phyloP scores from a whole-genome alignment of 2,113 vertebrate species.

The Podiceps cristatus region DNA sequence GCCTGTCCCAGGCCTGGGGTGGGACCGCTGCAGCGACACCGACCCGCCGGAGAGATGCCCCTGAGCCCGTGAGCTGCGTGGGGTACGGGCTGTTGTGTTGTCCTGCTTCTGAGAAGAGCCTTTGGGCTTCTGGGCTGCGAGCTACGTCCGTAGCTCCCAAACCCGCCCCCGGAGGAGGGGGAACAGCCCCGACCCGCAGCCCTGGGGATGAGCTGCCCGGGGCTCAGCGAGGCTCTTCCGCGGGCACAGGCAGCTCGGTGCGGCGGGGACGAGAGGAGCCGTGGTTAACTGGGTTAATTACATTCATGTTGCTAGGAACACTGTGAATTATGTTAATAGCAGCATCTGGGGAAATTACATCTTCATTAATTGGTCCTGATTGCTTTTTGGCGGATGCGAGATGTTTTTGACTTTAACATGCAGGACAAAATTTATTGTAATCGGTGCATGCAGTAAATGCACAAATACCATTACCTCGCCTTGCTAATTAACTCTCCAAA shows the following conservation, averaged over 20 bases:
- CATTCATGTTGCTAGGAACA: conserved; percentile 45
- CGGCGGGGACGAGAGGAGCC: neutral
- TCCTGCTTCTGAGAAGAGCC: neutral
- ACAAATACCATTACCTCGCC: neutral
- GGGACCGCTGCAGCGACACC: neutral
- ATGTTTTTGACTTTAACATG: conserved; percentile 44
- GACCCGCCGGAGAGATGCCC: accelerated
- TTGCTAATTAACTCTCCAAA: neutral
- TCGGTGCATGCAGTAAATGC: neutral
- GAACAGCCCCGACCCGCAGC: accelerated
- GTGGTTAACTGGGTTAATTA: conserved; percentile 51
- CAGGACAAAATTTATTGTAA: conserved; percentile 48
- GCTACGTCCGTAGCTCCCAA: accelerated
- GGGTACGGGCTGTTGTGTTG: neutral
- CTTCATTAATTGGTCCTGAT: conserved; percentile 72
- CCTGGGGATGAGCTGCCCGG: neutral
- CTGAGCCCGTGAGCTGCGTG: accelerated
- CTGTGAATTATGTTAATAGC: conserved; percentile 54
- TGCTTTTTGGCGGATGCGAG: conserved; percentile 36
- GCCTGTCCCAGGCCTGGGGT: neutral
- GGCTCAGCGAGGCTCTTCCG: neutral
- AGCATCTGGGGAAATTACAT: conserved; percentile 66
- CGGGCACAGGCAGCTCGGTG: neutral
- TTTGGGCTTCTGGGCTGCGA: neutral
- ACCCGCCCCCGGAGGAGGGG: accelerated